These are phyloP conservation scores for Myrmophylax atrothorax DNA, from an alignment of 2,113 vertebrate genomes.

Conservation along the genomic window DNA sequence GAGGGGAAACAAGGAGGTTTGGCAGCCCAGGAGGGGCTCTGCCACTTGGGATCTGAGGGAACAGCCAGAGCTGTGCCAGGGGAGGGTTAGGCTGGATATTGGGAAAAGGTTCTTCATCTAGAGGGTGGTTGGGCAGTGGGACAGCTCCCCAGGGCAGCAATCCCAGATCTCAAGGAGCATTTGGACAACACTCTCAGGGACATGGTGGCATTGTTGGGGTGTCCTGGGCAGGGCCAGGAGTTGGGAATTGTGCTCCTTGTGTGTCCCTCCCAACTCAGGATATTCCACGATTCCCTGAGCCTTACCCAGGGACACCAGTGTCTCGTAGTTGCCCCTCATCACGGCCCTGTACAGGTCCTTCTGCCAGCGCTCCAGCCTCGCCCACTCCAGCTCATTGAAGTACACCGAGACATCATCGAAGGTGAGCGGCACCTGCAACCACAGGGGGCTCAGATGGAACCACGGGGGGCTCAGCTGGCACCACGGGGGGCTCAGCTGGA, in stretches of 20 bases:
- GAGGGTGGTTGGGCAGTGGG: not conserved
- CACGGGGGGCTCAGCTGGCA: not conserved
- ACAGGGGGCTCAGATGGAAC: not conserved
- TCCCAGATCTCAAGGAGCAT: not conserved
- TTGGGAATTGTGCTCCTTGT: not conserved
- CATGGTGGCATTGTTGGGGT: not conserved
- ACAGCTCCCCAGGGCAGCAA: not conserved
- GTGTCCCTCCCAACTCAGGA: not conserved
- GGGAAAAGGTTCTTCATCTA: not conserved
- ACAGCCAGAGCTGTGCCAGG: not conserved
- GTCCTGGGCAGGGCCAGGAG: not conserved
- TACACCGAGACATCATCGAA: conserved; percentile 73
- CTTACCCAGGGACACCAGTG: conserved; percentile 75
- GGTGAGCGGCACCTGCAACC: conserved; percentile 69
- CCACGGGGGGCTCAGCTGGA: no score
- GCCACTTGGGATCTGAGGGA: not conserved
- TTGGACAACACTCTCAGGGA: not conserved
- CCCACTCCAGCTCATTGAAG: conserved; percentile 77
- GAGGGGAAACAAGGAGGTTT: not conserved
- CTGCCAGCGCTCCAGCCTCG: conserved; percentile 72
- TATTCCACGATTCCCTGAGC: not conserved
- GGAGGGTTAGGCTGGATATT: not conserved
- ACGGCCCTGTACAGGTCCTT: conserved; percentile 77
- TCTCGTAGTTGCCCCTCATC: conserved; percentile 76
- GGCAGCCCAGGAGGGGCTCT: not conserved